Percentiles rank a stretch among this genome's conserved stretches.
phyloP scores from a whole-genome alignment of 2,113 vertebrate genomes.

The Synchiropus splendidus region DNA sequence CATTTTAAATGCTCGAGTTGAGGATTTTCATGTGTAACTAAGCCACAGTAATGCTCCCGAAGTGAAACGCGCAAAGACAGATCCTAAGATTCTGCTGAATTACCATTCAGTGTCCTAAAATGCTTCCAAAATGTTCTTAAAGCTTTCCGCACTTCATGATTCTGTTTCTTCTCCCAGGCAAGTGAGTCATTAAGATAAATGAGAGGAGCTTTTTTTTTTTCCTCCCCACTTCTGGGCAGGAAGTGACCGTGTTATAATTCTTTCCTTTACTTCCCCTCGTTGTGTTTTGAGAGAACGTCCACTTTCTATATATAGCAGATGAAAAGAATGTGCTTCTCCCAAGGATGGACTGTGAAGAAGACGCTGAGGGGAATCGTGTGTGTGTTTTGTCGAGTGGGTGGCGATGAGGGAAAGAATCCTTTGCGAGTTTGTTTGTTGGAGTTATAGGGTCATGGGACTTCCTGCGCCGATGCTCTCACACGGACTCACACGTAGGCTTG shows the following conservation, averaged over 20 bases:
- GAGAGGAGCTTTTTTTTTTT: slow-evolving; percentile 26
- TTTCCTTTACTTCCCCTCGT: slow-evolving; percentile 24
- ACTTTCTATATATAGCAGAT: slow-evolving; percentile 47
- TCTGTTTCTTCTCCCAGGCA: slow-evolving; percentile 37
- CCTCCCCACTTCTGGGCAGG: slow-evolving; percentile 30
- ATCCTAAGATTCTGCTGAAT: slow-evolving; percentile 28
- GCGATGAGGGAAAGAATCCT: slow-evolving; percentile 20
- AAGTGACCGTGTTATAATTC: slow-evolving; percentile 46
- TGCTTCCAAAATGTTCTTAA: slow-evolving; percentile 18
- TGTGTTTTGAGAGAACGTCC: slow-evolving; percentile 44
- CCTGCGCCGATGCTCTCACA: slow-evolving; percentile 42
- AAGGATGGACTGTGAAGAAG: slow-evolving; percentile 31
- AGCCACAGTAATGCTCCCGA: slow-evolving; percentile 7
- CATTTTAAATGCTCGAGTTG: slow-evolving; percentile 15
- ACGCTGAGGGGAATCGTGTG: slow-evolving; percentile 16
- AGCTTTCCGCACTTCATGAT: slow-evolving; percentile 1
- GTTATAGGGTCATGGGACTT: slow-evolving; percentile 59
- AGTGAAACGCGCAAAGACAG: slow-evolving; percentile 15
- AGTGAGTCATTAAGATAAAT: slow-evolving; percentile 49
- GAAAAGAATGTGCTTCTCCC: slow-evolving; percentile 44
- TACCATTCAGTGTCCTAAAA: slow-evolving; percentile 49
- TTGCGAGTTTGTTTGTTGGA: slow-evolving; percentile 11
- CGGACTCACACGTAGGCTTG: slow-evolving; percentile 18
- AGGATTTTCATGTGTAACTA: slow-evolving; percentile 11
- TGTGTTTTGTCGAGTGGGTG: slow-evolving; percentile 18